These are phyloP conservation scores for Eristalis arbustorum DNA, from an alignment of 2,888 invertebrate genomes.

Conservation along the genomic window DNA sequence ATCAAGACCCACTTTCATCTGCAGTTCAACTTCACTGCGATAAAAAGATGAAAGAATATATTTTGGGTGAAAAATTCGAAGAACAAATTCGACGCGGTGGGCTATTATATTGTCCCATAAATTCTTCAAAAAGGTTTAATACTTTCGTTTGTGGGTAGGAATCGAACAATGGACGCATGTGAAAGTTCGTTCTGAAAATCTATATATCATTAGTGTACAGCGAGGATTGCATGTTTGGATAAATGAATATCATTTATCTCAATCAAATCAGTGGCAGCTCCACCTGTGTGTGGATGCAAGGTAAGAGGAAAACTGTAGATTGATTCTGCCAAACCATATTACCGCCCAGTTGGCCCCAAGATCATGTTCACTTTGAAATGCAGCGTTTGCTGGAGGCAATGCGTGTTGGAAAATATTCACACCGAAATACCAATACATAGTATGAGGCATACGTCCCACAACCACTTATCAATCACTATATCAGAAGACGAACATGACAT, in stretches of 20 bases:
- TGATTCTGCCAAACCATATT: neutral
- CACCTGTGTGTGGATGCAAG: neutral
- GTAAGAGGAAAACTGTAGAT: neutral
- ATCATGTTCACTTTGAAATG: neutral
- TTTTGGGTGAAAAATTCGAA: conserved; percentile 48
- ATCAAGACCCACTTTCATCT: conserved; percentile 59
- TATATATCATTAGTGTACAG: conserved; percentile 2
- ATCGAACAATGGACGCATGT: conserved; percentile 41
- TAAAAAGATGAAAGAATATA: conserved; percentile 25
- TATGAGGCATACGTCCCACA: neutral
- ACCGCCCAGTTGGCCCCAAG: neutral
- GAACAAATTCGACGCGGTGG: conserved; percentile 44
- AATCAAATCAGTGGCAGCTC: conserved; percentile 12
- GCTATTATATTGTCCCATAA: conserved; percentile 40
- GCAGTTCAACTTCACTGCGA: conserved; percentile 14
- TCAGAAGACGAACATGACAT: conserved; percentile 20
- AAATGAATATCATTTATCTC: conserved; percentile 25
- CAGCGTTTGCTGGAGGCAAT: conserved; percentile 5
- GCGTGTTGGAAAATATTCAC: conserved; percentile 18
- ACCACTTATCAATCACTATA: conserved; percentile 18
- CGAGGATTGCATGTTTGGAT: conserved; percentile 16
- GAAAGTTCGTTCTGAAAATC: conserved; percentile 48
- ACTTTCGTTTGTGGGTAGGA: conserved; percentile 42
- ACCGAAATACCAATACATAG: neutral
- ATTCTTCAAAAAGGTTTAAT: conserved; percentile 40